phyloP scores from a whole-genome alignment of 2,888 invertebrate genomes.

The Drosophila neonasuta region DNA sequence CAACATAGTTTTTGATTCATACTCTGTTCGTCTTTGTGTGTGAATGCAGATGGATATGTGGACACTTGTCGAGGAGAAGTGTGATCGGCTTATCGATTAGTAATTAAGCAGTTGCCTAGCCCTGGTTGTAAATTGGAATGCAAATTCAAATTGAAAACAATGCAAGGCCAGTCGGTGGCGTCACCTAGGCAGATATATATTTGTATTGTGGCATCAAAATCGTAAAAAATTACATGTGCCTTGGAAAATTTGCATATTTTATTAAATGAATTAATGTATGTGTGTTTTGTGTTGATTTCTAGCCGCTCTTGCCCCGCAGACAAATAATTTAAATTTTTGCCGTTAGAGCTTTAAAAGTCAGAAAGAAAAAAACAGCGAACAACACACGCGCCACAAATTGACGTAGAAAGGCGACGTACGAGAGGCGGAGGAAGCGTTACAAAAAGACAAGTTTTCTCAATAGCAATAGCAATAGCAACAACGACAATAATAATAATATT shows the following conservation, averaged over 20 bases:
- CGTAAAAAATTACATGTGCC: slow-evolving; percentile 38
- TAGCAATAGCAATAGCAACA: slow-evolving; percentile 33
- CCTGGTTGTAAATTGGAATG: slow-evolving; percentile 5
- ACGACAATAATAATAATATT: slow-evolving; percentile 45
- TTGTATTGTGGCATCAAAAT: slow-evolving; percentile 22
- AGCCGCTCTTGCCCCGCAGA: slow-evolving; percentile 31
- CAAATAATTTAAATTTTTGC: slow-evolving; percentile 38
- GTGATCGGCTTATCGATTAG: slow-evolving; percentile 14
- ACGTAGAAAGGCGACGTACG: slow-evolving; percentile 4
- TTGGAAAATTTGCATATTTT: slow-evolving; percentile 57
- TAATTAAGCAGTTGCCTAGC: neutral
- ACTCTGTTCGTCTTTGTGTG: no score
- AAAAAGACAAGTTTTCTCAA: slow-evolving; percentile 23
- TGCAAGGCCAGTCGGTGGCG: slow-evolving; percentile 32
- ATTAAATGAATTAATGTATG: slow-evolving; percentile 55
- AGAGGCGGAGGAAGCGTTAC: neutral
- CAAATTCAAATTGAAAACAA: slow-evolving; percentile 21
- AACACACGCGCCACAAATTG: slow-evolving; percentile 56
- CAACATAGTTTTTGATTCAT: slow-evolving; percentile 4
- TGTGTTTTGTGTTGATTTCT: slow-evolving; percentile 22
- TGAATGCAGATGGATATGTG: neutral
- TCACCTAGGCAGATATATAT: slow-evolving; percentile 7
- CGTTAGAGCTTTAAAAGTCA: slow-evolving; percentile 46
- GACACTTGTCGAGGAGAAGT: neutral
- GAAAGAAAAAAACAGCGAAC: slow-evolving; percentile 4